phyloP scores from a whole-genome alignment of 2,797 vertebrate genomes.

The Diglossa cyanea region DNA sequence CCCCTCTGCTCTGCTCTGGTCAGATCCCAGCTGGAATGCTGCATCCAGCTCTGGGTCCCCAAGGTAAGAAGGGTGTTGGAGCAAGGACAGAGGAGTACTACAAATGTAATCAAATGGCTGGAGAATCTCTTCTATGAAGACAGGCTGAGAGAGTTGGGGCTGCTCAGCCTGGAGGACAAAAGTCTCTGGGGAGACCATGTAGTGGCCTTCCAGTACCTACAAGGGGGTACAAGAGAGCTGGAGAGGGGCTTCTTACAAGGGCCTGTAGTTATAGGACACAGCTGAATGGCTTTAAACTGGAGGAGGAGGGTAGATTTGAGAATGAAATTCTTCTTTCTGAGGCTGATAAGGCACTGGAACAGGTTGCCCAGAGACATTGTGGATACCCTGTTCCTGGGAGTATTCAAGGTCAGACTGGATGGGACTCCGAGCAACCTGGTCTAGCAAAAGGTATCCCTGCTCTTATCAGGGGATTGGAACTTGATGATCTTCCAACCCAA shows the following conservation, averaged over 20 bases:
- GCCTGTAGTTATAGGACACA: neutral
- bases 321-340: neutral
- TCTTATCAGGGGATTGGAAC: neutral
- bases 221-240: neutral
- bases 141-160: neutral
- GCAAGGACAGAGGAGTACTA: neutral
- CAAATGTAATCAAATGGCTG: neutral
- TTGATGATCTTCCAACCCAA: neutral
- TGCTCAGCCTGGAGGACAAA: neutral
- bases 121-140: neutral
- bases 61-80: neutral
- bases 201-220: neutral
- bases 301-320: neutral
- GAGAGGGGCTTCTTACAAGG: neutral
- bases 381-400: neutral
- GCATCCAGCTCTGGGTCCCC: neutral
- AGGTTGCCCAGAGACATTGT: neutral
- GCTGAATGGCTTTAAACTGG: neutral
- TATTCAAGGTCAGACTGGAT: neutral
- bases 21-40: neutral
- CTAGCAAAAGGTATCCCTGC: neutral
- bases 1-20: neutral
- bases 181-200: neutral
- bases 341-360: neutral
- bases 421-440: neutral